Percentiles rank a stretch among this genome's conserved stretches.
phyloP scores from a whole-genome alignment of 1,140 invertebrate species.

The Akabosia matsudoensis region DNA sequence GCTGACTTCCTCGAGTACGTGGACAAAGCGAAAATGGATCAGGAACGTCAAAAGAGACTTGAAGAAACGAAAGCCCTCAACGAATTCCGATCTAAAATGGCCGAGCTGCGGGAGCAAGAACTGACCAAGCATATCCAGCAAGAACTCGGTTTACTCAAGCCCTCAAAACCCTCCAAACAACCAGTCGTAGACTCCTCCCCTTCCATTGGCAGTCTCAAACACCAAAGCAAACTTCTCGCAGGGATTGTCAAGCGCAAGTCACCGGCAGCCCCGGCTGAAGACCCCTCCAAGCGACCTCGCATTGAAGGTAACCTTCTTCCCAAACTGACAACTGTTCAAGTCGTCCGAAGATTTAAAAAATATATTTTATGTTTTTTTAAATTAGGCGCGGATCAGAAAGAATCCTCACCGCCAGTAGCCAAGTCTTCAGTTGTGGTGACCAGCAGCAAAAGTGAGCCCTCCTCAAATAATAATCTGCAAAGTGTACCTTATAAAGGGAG shows the following conservation, averaged over 20 bases:
- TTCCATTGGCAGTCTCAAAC: slow-evolving; percentile 45
- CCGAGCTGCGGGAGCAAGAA: slow-evolving; percentile 70
- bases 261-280: not conserved
- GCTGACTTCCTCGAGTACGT: slow-evolving; percentile 87
- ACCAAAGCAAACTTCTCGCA: slow-evolving; percentile 60
- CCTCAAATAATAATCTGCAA: slow-evolving; percentile 15
- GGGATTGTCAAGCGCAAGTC: slow-evolving; percentile 59
- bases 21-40: slow-evolving; percentile 76
- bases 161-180: no score
- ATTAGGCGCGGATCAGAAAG: not conserved
- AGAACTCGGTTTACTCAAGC: slow-evolving; percentile 52
- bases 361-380: no score
- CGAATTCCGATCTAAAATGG: slow-evolving; percentile 75
- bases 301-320: no score
- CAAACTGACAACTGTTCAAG: no score
- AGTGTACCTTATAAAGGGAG: slow-evolving; percentile 49
- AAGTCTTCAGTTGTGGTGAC: not conserved
- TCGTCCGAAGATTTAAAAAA: no score
- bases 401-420: not conserved
- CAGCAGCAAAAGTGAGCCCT: slow-evolving; percentile 7
- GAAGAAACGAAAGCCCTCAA: slow-evolving; percentile 77
- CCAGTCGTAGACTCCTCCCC: slow-evolving; percentile 24
- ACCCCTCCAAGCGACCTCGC: not conserved
- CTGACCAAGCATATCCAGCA: slow-evolving; percentile 63
- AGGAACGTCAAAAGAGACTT: slow-evolving; percentile 71